Evolutionary conservation across 2,113 vertebrate species (phyloP).

Genomic region (Mola mola): DNA sequence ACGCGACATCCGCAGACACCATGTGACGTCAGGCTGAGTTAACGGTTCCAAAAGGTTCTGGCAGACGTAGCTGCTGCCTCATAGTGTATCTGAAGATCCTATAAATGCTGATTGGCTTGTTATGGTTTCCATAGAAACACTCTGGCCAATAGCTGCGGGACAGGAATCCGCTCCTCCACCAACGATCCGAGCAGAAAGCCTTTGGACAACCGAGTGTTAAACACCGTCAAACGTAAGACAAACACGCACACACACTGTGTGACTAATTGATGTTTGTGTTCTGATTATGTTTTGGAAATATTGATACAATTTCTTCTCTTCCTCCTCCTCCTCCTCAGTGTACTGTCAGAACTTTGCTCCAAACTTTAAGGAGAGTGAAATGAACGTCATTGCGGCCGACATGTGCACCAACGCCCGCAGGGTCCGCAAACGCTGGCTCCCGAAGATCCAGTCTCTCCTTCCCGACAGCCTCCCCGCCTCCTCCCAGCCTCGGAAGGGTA

Average conservation of each 20-base stretch:
- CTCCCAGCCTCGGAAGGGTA: slow-evolving; percentile 55
- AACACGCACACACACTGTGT: slow-evolving; percentile 13
- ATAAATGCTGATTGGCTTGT: slow-evolving; percentile 64
- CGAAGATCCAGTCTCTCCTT: slow-evolving; percentile 71
- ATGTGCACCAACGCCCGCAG: slow-evolving; percentile 74
- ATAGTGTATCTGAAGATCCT: slow-evolving; percentile 26
- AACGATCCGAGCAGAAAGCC: slow-evolving; percentile 95
- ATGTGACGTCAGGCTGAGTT: background rate
- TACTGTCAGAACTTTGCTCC: slow-evolving; percentile 77
- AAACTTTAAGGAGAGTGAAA: slow-evolving; percentile 76
- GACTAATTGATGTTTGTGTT: background rate
- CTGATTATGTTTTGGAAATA: slow-evolving; percentile 4
- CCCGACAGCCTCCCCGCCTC: slow-evolving; percentile 46
- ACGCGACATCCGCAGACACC: no score
- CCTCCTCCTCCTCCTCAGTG: slow-evolving; percentile 36
- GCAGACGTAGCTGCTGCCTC: slow-evolving; percentile 17
- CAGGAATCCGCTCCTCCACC: slow-evolving; percentile 95
- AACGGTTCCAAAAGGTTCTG: slow-evolving; percentile 17
- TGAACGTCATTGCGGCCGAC: slow-evolving; percentile 71
- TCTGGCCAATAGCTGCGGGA: slow-evolving; percentile 95
- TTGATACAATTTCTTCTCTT: background rate
- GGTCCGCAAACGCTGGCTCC: slow-evolving; percentile 73
- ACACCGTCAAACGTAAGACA: slow-evolving; percentile 93
- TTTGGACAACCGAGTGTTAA: slow-evolving; percentile 93
- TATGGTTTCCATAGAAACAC: slow-evolving; percentile 88